phyloP scores from a whole-genome alignment of 2,113 vertebrate genomes.

The Pipa parva region DNA sequence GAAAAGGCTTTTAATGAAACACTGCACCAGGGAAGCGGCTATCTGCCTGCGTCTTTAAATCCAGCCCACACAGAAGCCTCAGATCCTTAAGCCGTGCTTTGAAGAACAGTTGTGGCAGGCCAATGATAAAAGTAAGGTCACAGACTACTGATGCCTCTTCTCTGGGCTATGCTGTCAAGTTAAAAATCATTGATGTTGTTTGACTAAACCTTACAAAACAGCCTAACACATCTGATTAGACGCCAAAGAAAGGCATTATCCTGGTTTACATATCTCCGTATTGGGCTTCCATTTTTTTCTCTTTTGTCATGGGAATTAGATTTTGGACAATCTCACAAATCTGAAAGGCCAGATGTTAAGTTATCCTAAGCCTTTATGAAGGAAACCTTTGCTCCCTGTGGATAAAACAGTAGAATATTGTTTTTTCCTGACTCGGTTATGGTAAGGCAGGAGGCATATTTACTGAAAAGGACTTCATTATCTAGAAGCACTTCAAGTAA shows the following conservation, averaged over 20 bases:
- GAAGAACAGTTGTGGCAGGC: slow-evolving; percentile 52
- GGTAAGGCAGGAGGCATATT: not conserved
- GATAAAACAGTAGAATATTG: slow-evolving; percentile 40
- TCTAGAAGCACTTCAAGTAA: slow-evolving; percentile 3
- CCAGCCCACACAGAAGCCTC: slow-evolving; percentile 56
- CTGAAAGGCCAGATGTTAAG: slow-evolving; percentile 55
- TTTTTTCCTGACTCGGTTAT: slow-evolving; percentile 43
- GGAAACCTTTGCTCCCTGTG: slow-evolving; percentile 49
- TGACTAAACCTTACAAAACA: slow-evolving; percentile 73
- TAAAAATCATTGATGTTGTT: slow-evolving; percentile 70
- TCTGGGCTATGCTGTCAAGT: slow-evolving; percentile 52
- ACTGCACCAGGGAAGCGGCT: slow-evolving; percentile 53
- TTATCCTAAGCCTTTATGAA: slow-evolving; percentile 49
- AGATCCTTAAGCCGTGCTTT: slow-evolving; percentile 58
- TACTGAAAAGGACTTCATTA: slow-evolving; percentile 4
- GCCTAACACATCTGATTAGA: slow-evolving; percentile 68
- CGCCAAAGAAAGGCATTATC: slow-evolving; percentile 57
- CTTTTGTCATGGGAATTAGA: slow-evolving; percentile 51
- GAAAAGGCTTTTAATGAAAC: slow-evolving; percentile 56
- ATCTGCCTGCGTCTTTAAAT: slow-evolving; percentile 41
- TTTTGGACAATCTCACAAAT: slow-evolving; percentile 51
- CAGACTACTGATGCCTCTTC: slow-evolving; percentile 56
- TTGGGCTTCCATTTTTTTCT: slow-evolving; percentile 55
- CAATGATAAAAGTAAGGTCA: slow-evolving; percentile 70
- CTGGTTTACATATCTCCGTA: slow-evolving; percentile 52